phyloP scores from a whole-genome alignment of 2,113 vertebrate species.

The Arothron firmamentum region DNA sequence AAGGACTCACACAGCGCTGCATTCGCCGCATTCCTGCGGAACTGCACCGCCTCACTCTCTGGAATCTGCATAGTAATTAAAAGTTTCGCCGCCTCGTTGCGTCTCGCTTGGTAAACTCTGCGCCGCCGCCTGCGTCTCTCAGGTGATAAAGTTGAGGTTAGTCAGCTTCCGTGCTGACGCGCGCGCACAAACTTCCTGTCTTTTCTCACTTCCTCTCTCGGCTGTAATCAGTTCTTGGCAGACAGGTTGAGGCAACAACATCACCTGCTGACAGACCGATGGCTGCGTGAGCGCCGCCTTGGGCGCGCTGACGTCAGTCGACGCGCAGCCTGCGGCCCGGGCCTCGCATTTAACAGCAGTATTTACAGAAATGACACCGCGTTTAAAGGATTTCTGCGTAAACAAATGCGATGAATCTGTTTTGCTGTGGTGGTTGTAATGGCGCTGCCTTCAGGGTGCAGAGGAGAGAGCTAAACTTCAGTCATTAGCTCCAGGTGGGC shows the following conservation, averaged over 20 bases:
- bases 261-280: slow-evolving; percentile 16
- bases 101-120: neutral
- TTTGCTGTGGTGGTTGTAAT: neutral
- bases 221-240: slow-evolving; percentile 31
- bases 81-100: neutral
- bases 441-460: slow-evolving; percentile 4
- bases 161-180: slow-evolving; percentile 52
- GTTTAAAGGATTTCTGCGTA: too few relatives aligned
- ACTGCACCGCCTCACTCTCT: too few relatives aligned
- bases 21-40: too few relatives aligned
- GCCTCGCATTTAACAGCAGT: neutral
- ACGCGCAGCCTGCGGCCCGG: slow-evolving; percentile 4
- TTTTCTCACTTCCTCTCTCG: slow-evolving; percentile 51
- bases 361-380: too few relatives aligned
- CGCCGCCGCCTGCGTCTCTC: slow-evolving; percentile 12
- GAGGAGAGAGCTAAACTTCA: slow-evolving; percentile 5
- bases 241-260: slow-evolving; percentile 54
- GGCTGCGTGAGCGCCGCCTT: neutral
- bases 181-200: slow-evolving; percentile 45
- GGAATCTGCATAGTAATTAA: too few relatives aligned
- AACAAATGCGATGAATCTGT: too few relatives aligned
- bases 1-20: too few relatives aligned
- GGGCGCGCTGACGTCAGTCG: slow-evolving; percentile 29
- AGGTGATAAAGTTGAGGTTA: slow-evolving; percentile 54
- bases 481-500: slow-evolving; percentile 9